Conservation (phyloP, 2,888 invertebrate genomes). For the Tiphia femorata region DNA sequence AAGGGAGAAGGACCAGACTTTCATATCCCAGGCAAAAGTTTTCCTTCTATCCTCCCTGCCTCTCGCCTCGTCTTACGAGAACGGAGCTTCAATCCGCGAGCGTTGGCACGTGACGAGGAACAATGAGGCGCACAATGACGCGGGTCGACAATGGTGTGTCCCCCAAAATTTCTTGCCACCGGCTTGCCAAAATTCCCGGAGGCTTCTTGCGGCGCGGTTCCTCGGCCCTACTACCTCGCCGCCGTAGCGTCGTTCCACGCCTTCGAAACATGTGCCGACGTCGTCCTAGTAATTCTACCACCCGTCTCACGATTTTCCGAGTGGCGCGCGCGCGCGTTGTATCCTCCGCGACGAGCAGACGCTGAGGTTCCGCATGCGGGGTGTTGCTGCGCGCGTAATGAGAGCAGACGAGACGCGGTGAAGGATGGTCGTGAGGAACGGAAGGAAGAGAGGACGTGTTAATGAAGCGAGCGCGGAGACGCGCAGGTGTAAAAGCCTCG, state of each 20-base stretch:
- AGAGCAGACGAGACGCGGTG: background rate
- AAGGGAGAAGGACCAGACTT: background rate
- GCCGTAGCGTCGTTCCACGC: background rate
- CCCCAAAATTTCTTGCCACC: slow-evolving; percentile 37
- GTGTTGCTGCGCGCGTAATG: background rate
- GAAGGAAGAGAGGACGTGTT: background rate
- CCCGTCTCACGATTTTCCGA: background rate
- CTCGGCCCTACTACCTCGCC: slow-evolving; percentile 5
- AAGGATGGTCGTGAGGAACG: background rate
- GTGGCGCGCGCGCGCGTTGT: background rate
- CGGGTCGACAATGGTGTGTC: slow-evolving; percentile 40
- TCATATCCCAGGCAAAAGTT: slow-evolving; percentile 26
- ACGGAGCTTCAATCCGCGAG: slow-evolving; percentile 20
- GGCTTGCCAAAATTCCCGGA: slow-evolving; percentile 39
- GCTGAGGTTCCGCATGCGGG: no score
- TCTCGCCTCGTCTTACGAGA: background rate
- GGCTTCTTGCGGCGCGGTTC: slow-evolving; percentile 27
- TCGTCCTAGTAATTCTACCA: no score
- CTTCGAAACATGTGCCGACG: no score
- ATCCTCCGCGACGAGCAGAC: no score
- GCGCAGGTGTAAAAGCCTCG: slow-evolving; percentile 19
- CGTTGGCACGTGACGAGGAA: slow-evolving; percentile 42
- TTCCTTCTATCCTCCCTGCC: slow-evolving; percentile 3
- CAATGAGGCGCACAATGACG: slow-evolving; percentile 43
- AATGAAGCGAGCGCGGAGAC: slow-evolving; percentile 8